Evolutionary conservation across 1,140 invertebrate species (phyloP).

Genomic region (Acyrthosiphon pisum): DNA sequence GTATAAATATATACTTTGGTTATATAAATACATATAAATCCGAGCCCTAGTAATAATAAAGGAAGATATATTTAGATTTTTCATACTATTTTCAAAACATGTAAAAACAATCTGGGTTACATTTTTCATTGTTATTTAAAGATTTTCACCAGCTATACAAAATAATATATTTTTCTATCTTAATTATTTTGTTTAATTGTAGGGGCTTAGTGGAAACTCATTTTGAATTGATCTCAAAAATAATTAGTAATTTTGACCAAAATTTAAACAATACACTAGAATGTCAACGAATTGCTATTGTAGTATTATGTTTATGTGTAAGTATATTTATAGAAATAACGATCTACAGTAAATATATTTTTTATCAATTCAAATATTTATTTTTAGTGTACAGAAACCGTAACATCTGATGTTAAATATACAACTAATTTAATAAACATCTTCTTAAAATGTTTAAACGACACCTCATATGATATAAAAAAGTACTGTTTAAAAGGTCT

Average conservation of each 20-base stretch:
- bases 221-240: slow-evolving; percentile 40
- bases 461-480: slow-evolving; percentile 13
- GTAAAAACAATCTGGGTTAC: neutral
- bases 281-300: slow-evolving; percentile 50
- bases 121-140: neutral
- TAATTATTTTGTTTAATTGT: neutral
- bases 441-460: slow-evolving; percentile 42
- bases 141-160: neutral
- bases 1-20: too few relatives aligned
- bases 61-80: neutral
- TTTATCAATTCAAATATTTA: slow-evolving; percentile 8
- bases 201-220: slow-evolving; percentile 45
- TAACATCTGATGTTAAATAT: neutral
- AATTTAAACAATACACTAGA: slow-evolving; percentile 37
- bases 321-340: neutral
- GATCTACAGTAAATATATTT: neutral
- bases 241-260: slow-evolving; percentile 37
- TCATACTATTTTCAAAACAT: neutral
- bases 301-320: slow-evolving; percentile 40
- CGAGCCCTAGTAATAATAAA: too few relatives aligned
- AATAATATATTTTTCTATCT: neutral
- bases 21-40: too few relatives aligned
- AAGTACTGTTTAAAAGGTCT: slow-evolving; percentile 56
- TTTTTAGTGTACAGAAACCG: slow-evolving; percentile 35
- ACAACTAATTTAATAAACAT: slow-evolving; percentile 44